Evolutionary conservation across 2,113 vertebrate genomes (phyloP), one percentile per base, ranked within the genome.

Genomic region (Probosciger aterrimus): DNA sequence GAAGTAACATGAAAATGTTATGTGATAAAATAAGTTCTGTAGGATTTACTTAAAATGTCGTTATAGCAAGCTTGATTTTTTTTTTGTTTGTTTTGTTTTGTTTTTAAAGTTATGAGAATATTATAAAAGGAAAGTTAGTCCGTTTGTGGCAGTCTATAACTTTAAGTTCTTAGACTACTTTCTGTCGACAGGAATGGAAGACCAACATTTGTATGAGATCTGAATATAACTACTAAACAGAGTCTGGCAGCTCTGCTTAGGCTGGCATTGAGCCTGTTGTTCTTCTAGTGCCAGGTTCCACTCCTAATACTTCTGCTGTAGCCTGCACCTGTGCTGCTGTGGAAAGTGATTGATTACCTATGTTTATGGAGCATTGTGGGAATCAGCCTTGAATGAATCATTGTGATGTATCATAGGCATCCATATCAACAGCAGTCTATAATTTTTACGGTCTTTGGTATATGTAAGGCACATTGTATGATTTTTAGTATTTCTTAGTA

Each of bases 31-130:
- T 85, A 70, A 77, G 71, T 82, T 93, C 92, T 95, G 44, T 74
- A 68, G 85, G 88, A 92, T 95, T 96, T 95, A 93, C 95, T 97
- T 95, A 95, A 94, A 92, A 93, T 93, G 71, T 83, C 90, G 78
- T 96, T 96, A 91, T 64, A 88, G 41, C 55, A 92, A 65, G 43
- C 50, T 70, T 46, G 30, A 10, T 55, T 79, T 86, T 75, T 57
- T 33, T 59, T 94, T 47, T 47, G 19, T 22, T n/a, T 22, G 31
- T 14, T 59, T 59, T n/a, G 20, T 59, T 59, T 59, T 35, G 57
- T 35, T 59, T 95, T 81, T 83, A 44, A 88, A 88, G 70, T 53
- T 50, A 44, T 79, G 69, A 84, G 67, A 78, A 31, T 47, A 74
- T 80, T 80, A 89, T 82, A 82, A 46, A 68, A 41, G n/a, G 55